Percentiles rank a stretch among this genome's conserved stretches.
Evolutionary conservation across 2,113 vertebrate genomes (phyloP).

Genomic region (Oplegnathus fasciatus): DNA sequence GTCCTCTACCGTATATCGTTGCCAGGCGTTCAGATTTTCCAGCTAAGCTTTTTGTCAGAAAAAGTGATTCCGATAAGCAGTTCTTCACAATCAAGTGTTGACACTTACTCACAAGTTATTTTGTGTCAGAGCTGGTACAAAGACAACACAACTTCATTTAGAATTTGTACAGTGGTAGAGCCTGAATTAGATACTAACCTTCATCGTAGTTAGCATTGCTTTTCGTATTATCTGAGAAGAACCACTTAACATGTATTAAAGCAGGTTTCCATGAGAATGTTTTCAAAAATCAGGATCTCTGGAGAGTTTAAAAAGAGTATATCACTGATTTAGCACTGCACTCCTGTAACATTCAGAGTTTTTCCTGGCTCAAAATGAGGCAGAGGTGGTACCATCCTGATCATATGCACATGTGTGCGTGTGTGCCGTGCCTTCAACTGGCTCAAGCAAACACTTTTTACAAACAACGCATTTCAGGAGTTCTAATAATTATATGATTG

Average conservation of each 20-base stretch:
- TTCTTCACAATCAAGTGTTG: not conserved
- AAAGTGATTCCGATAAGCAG: not conserved
- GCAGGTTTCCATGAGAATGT: not conserved
- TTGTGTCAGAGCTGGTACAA: not conserved
- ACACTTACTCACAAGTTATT: not conserved
- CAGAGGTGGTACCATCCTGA: too few species aligned
- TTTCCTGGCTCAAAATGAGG: too few species aligned
- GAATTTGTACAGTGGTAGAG: not conserved
- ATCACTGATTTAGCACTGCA: not conserved
- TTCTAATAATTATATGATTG: too few species aligned
- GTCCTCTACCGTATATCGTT: not conserved
- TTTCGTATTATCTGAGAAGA: not conserved
- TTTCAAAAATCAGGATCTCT: not conserved
- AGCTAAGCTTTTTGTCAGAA: not conserved
- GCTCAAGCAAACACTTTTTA: too few species aligned
- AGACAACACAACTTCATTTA: not conserved
- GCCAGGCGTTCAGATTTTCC: not conserved
- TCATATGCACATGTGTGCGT: too few species aligned
- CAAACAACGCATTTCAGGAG: too few species aligned
- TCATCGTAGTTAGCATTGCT: not conserved
- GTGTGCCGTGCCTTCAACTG: too few species aligned
- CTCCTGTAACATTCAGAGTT: not conserved
- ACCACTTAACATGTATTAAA: not conserved
- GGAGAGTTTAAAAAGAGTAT: not conserved
- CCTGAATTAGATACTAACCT: not conserved